Evolutionary conservation across 1,140 invertebrate genomes (phyloP), one percentile per base, ranked within the genome.

Genomic region (Lasioglossum albipes): DNA sequence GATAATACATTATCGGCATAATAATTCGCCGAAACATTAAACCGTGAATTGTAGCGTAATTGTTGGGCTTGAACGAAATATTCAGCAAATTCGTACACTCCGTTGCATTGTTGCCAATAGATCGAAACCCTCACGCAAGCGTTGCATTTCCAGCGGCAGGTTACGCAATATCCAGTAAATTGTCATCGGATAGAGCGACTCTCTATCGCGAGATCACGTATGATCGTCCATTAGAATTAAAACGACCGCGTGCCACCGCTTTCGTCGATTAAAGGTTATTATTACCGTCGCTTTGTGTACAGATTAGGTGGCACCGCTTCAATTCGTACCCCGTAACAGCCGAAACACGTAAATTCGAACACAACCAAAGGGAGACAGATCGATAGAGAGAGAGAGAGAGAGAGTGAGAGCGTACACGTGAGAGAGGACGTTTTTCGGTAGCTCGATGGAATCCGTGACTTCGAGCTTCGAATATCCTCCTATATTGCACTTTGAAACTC

Each of bases 251-350:
- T 78, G 31, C 27, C 49, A n/a, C 22, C 22, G 7, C 67, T 22
- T 61, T 57, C 52, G n/a, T 57, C 61, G 75, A 66, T 81, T 68
- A 45, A 49, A 73, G 42, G 64, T 73, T 31, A 45, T 82, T 79
- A 71, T 54, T 64, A n/a, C 36, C 13, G 36, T 12, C 41, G 68
- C 57, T 42, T 36, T 27, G 16, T 16, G 67, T 52, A 31, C 16
- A 45, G 57, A 82, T 79, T 73, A 68, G 31, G 57, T 42, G 64
- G 64, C 36, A 36, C 36, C 18, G 52, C 0, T 12, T 3, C 20
- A n/a, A 42, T 9, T 42, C 64, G 36, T n/a, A 20, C 61, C 22
- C 61, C 22, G 52, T 20, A 31, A 12, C 27, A 27, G 54, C 54
- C 57, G 20, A 7, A n/a, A 7, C 36, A 36, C 57, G n/a, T 18